These are phyloP conservation scores for Myopa testacea DNA, from an alignment of 2,888 invertebrate genomes.

Conservation along the genomic window DNA sequence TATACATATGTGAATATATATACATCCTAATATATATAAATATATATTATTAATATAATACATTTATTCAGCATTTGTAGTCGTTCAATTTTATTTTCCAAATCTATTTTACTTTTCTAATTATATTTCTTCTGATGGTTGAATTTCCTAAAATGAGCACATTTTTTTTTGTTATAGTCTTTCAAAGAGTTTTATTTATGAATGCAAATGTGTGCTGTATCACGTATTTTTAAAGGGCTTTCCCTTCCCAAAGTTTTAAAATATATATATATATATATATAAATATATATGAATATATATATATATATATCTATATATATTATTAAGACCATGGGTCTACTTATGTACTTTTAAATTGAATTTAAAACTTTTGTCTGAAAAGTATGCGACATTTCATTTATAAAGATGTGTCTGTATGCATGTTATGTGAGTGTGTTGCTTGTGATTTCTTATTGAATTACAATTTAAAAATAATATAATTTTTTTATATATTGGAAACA, in stretches of 20 bases:
- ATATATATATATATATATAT: conserved; percentile 31
- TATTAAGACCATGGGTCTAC: neutral
- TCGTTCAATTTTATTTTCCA: neutral
- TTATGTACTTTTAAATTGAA: conserved; percentile 33
- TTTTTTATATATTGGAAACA: conserved; percentile 34
- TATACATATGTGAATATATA: too few relatives aligned
- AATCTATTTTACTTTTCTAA: neutral
- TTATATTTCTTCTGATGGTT: neutral
- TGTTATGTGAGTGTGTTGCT: conserved; percentile 21
- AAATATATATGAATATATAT: too few relatives aligned
- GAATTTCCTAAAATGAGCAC: conserved; percentile 22
- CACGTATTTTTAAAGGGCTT: neutral
- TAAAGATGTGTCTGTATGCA: conserved; percentile 25
- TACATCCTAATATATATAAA: too few relatives aligned
- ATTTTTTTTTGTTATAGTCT: conserved; percentile 9
- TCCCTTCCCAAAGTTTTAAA: conserved; percentile 29
- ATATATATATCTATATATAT: conserved; percentile 19
- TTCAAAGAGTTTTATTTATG: conserved; percentile 28
- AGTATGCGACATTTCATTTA: conserved; percentile 34
- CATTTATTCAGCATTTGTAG: neutral
- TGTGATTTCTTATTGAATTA: conserved; percentile 35
- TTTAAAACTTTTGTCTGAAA: conserved; percentile 39
- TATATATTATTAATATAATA: too few relatives aligned
- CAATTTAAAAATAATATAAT: conserved; percentile 34
- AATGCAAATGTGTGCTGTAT: neutral